phyloP scores from a whole-genome alignment of 2,888 invertebrate genomes.

The Agrilus cyanescens region DNA sequence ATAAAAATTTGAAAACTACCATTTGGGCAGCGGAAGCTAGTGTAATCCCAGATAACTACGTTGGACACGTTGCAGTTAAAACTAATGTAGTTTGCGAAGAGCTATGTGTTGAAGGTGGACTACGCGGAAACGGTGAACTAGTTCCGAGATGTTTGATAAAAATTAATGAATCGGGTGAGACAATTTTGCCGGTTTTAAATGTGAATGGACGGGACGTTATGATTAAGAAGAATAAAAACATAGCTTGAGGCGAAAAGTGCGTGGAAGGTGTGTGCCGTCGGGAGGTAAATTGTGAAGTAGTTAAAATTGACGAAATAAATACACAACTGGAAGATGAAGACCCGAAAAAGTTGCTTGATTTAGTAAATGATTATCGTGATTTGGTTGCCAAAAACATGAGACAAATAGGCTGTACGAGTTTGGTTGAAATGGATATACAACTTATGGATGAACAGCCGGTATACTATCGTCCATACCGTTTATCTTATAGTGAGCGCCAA shows the following conservation, averaged over 20 bases:
- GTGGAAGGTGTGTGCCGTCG: background rate
- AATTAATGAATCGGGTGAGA: conserved; percentile 8
- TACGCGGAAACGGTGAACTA: conserved; percentile 5
- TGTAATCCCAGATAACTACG: too few species aligned
- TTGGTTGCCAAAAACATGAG: conserved; percentile 10
- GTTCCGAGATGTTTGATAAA: conserved; percentile 11
- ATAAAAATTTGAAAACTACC: too few species aligned
- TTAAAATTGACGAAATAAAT: background rate
- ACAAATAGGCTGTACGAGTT: conserved; percentile 11
- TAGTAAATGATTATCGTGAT: conserved; percentile 3
- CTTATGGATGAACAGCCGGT: conserved; percentile 2
- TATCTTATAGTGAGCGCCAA: conserved; percentile 1
- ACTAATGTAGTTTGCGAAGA: background rate
- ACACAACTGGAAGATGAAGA: background rate
- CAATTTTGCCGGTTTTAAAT: conserved; percentile 8
- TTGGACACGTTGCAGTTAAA: too few species aligned
- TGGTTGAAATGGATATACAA: conserved; percentile 1
- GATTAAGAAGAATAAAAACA: background rate
- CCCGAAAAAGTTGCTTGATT: background rate
- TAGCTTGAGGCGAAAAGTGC: background rate
- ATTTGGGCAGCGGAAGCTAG: too few species aligned
- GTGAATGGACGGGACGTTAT: background rate
- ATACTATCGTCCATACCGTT: conserved; percentile 3
- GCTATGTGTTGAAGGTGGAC: background rate
- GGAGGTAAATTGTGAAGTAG: background rate